A percentile compares a stretch with the other conserved stretches of the same genome.
phyloP scores from a whole-genome alignment of 1,140 invertebrate species.

The Drosophila fuyamai region DNA sequence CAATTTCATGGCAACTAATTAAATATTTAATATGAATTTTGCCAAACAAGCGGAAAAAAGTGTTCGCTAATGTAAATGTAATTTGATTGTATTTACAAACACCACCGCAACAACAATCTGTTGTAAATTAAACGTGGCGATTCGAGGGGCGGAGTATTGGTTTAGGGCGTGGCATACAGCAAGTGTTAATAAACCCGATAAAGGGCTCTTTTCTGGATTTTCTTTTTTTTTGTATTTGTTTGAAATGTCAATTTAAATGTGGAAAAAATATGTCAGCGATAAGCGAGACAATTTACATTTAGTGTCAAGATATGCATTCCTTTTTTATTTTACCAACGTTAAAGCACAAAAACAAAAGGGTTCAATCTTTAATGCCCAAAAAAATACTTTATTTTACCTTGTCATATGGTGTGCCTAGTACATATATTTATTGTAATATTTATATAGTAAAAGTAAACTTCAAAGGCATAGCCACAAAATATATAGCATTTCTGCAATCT shows the following conservation, averaged over 20 bases:
- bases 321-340: background rate
- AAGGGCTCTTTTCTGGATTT: conserved; percentile 2
- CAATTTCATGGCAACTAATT: conserved; percentile 57
- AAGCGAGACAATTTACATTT: conserved; percentile 22
- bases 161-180: conserved; percentile 12
- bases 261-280: conserved; percentile 27
- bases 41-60: conserved; percentile 19
- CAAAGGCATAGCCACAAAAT: conserved; percentile 11
- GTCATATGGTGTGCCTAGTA: no score
- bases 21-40: conserved; percentile 59
- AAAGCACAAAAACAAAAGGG: background rate
- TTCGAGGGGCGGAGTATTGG: background rate
- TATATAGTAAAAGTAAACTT: no score
- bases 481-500: conserved; percentile 2
- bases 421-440: no score
- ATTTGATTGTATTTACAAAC: conserved; percentile 49
- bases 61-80: conserved; percentile 53
- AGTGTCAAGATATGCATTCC: conserved; percentile 4
- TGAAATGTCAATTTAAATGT: conserved; percentile 27
- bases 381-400: no score
- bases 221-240: background rate
- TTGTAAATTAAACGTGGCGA: conserved; percentile 32
- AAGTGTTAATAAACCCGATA: conserved; percentile 45
- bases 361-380: no score
- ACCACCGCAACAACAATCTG: conserved; percentile 43